These are phyloP conservation scores for Gambusia yucatana DNA, from an alignment of 2,797 vertebrate species.

Conservation along the genomic window DNA sequence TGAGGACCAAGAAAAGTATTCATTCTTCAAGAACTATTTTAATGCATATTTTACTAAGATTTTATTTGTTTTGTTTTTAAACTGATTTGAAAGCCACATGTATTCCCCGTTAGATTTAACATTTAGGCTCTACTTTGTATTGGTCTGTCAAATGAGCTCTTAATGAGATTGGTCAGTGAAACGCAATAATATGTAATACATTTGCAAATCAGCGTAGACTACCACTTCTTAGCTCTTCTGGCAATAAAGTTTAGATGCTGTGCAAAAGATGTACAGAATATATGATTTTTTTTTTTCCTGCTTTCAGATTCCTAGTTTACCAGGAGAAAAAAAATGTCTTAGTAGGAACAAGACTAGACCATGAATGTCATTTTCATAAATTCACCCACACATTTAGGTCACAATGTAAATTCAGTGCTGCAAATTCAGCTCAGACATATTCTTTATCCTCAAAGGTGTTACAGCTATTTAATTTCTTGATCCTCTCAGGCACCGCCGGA, in stretches of 20 bases:
- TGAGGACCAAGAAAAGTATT: conserved; percentile 36
- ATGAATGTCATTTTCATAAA: not conserved
- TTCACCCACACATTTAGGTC: not conserved
- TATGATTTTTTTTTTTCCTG: too few relatives aligned
- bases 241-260: not conserved
- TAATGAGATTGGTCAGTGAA: not conserved
- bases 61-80: not conserved
- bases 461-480: not conserved
- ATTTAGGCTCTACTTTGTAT: not conserved
- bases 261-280: not conserved
- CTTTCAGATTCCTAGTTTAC: not conserved
- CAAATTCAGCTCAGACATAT: not conserved
- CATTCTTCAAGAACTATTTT: not conserved
- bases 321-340: not conserved
- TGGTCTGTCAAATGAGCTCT: not conserved
- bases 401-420: not conserved
- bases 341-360: not conserved
- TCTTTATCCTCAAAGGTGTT: not conserved
- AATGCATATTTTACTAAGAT: not conserved
- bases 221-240: not conserved
- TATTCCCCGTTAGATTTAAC: not conserved
- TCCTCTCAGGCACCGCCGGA: conserved; percentile 84
- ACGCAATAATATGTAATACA: not conserved
- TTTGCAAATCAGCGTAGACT: not conserved
- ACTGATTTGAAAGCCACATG: not conserved